A percentile compares a stretch with the other conserved stretches of the same genome.
phyloP scores from a whole-genome alignment of 2,113 vertebrate genomes.

The Clarias macrocephalus region DNA sequence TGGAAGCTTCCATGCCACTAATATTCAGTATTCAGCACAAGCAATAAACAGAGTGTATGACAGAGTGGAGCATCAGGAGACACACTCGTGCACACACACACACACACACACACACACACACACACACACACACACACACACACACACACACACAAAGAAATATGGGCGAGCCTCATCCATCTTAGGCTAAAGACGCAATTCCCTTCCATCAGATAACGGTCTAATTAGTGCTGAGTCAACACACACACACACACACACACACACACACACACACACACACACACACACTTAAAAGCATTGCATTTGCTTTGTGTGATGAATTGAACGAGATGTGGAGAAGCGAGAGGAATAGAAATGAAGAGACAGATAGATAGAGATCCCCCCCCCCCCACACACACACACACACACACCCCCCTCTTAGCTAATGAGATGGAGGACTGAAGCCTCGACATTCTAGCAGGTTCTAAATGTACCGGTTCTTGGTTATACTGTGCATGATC shows the following conservation, averaged over 20 bases:
- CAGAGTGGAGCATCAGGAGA: not conserved
- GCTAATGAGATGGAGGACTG: not conserved
- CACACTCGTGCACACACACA: constrained; percentile 14
- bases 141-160: constrained; percentile 16
- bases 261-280: not conserved
- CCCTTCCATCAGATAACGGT: constrained; percentile 49
- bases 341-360: constrained; percentile 37
- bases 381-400: constrained; percentile 1
- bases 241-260: constrained; percentile 3
- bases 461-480: not conserved
- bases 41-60: not conserved
- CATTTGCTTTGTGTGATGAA: constrained; percentile 43
- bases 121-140: constrained; percentile 31
- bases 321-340: constrained; percentile 31
- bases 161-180: constrained; percentile 47
- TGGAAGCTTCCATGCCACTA: not conserved
- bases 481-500: constrained; percentile 6
- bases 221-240: constrained; percentile 53
- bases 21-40: not conserved
- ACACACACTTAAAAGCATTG: constrained; percentile 32
- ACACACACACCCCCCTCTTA: not conserved
- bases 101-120: constrained; percentile 28
- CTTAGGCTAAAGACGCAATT: constrained; percentile 45
- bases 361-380: constrained; percentile 26
- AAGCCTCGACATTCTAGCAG: not conserved